Evolutionary conservation across 2,113 vertebrate genomes (phyloP), one percentile per base, ranked within the genome.

Genomic region (Pachypanchax playfairii): DNA sequence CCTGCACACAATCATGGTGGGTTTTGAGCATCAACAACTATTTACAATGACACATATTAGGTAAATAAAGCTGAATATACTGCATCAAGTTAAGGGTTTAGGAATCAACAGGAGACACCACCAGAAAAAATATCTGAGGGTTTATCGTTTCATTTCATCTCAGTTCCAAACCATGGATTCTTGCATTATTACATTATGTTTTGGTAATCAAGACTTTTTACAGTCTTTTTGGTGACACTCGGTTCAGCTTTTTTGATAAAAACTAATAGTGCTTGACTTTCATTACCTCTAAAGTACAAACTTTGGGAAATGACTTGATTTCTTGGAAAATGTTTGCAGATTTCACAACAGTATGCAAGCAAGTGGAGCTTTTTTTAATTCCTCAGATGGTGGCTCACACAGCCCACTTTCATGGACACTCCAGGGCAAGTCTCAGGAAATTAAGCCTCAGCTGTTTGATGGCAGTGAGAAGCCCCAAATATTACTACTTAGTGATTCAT

Each of bases 401-500:
- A 75, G 71, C 69, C 73, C 70, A 75, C 80, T 86, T 84, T 75
- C 57, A 46, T 43, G 74, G 84, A 77, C 78, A 82, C 80, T 85
- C 54, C 54, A 63, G 78, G 73, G 74, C 73, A 79, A 80, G 65
- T 83, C 77, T 82, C 62, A 39, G 78, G 82, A 79, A 80, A 77
- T 82, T 72, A 80, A 84, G 80, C 70, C 82, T 87, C 77, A 83
- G 85, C 87, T 88, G 79, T 79, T 81, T 84, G 83, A 84, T 74
- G 72, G 71, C 76, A 77, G 74, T 38, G 47, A 85, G 74, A 75
- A 77, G 82, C 75, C 79, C 67, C 72, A 79, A 82, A 88, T 86
- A 83, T 85, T 71, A 66, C 84, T 82, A 60, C 76, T 88, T 83
- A 84, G 87, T 76, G 65, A 90, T 89, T 89, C 85, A 85, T 86